Conservation (phyloP, 2,797 vertebrate species). For the Gallinago solitaria region DNA sequence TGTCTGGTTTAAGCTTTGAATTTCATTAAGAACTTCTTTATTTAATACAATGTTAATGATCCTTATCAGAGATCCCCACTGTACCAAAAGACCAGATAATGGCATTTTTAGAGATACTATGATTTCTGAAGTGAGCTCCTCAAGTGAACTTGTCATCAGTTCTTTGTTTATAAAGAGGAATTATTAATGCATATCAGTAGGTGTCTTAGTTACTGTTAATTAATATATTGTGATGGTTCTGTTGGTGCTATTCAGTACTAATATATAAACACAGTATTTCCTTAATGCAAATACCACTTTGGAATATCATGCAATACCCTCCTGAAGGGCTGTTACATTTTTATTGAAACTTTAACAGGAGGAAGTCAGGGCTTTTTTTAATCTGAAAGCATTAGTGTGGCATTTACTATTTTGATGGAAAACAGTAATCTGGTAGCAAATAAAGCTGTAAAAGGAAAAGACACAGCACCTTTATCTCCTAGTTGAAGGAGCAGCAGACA, state of each 20-base stretch:
- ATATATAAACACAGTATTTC: neutral
- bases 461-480: neutral
- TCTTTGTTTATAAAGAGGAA: neutral
- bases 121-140: neutral
- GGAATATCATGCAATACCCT: fast-evolving
- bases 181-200: neutral
- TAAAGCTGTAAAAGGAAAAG: neutral
- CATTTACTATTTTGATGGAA: neutral
- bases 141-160: neutral
- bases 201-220: neutral
- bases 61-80: neutral
- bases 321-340: neutral
- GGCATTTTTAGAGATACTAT: neutral
- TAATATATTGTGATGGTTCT: neutral
- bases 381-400: neutral
- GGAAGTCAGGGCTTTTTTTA: neutral
- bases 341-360: neutral
- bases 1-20: neutral
- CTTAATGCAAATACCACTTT: neutral
- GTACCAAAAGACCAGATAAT: neutral
- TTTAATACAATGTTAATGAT: neutral
- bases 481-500: neutral
- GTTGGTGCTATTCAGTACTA: neutral
- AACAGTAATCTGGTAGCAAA: neutral
- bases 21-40: neutral